Evolutionary conservation across 2,888 invertebrate species (phyloP).

Genomic region (Plagiodera versicolora): DNA sequence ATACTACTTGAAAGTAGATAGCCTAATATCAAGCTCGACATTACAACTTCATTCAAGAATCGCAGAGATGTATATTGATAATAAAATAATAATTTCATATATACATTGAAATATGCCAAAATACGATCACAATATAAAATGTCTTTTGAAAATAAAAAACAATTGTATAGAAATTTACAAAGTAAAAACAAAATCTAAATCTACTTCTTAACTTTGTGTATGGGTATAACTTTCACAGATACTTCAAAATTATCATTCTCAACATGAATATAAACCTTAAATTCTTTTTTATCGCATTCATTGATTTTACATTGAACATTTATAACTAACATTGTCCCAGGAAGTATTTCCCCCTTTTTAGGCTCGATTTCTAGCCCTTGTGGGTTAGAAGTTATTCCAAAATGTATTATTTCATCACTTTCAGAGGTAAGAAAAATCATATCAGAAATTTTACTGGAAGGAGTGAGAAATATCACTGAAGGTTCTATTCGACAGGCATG

Average conservation of each 20-base stretch:
- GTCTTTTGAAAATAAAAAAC: too few species aligned
- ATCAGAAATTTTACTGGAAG: slow-evolving; percentile 39
- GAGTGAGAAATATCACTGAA: slow-evolving; percentile 35
- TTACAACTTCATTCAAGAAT: too few species aligned
- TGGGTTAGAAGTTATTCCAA: slow-evolving; percentile 27
- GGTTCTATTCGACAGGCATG: slow-evolving; percentile 39
- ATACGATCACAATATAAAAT: too few species aligned
- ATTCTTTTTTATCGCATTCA: slow-evolving; percentile 22
- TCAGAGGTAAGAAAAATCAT: slow-evolving; percentile 37
- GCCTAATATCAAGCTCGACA: too few species aligned
- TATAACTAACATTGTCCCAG: slow-evolving; percentile 37
- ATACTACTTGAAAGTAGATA: too few species aligned
- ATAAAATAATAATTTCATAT: too few species aligned
- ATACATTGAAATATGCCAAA: too few species aligned
- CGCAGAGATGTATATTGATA: too few species aligned
- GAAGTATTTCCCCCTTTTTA: slow-evolving; percentile 32
- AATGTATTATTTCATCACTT: slow-evolving; percentile 26
- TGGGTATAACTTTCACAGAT: slow-evolving; percentile 38
- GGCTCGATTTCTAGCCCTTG: slow-evolving; percentile 35
- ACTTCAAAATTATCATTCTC: slow-evolving; percentile 43
- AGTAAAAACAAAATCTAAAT: not conserved
- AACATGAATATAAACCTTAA: slow-evolving; percentile 40
- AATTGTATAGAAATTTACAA: too few species aligned
- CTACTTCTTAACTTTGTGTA: slow-evolving; percentile 2
- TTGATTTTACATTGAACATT: slow-evolving; percentile 34